Evolutionary conservation across 2,888 invertebrate genomes (phyloP).

Genomic region (Papilio gigon): DNA sequence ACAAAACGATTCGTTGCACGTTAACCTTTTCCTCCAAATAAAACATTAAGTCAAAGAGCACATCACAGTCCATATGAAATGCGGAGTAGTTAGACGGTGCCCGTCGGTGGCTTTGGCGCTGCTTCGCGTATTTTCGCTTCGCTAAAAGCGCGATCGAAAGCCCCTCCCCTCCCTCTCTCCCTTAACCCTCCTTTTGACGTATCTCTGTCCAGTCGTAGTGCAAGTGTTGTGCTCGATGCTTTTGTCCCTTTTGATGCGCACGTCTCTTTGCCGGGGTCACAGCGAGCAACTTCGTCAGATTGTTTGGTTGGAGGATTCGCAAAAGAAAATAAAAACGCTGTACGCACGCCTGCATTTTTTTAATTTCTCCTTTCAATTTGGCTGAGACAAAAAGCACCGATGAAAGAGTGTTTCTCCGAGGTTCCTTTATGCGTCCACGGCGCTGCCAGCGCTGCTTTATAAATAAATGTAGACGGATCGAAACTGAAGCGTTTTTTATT

Average conservation of each 20-base stretch:
- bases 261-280: constrained; percentile 34
- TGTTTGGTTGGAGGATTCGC: constrained; percentile 35
- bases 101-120: constrained; percentile 5
- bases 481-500: constrained; percentile 23
- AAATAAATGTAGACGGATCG: constrained; percentile 32
- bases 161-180: neutral
- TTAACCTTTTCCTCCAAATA: neutral
- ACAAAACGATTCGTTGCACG: neutral
- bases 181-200: constrained; percentile 29
- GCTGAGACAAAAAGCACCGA: constrained; percentile 37
- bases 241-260: constrained; percentile 34
- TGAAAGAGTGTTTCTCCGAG: constrained; percentile 32
- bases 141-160: constrained; percentile 29
- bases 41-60: neutral
- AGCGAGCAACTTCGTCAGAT: constrained; percentile 35
- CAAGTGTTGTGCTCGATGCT: constrained; percentile 38
- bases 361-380: constrained; percentile 41
- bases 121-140: constrained; percentile 15
- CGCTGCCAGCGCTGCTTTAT: constrained; percentile 13
- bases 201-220: constrained; percentile 34
- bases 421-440: constrained; percentile 20
- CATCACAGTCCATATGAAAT: neutral
- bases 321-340: constrained; percentile 32
- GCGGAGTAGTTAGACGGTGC: neutral
- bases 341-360: constrained; percentile 38